Evolutionary conservation across 2,888 invertebrate species (phyloP).

Genomic region (Germaria angustata): DNA sequence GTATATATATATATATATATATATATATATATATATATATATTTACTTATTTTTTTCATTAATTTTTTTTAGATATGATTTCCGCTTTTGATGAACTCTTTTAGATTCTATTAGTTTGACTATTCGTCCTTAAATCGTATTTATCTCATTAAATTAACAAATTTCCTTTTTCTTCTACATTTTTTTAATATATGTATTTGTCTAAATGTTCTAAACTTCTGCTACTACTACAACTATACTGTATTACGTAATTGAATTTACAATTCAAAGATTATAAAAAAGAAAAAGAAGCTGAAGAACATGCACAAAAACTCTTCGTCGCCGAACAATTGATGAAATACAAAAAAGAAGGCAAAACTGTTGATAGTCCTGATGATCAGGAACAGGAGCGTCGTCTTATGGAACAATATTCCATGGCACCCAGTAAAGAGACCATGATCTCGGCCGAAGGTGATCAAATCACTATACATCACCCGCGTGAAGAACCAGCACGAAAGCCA

Average conservation of each 20-base stretch:
- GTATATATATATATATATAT: neutral
- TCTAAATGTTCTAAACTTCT: conserved; percentile 13
- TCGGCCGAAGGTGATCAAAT: conserved; percentile 79
- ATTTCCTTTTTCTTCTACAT: conserved; percentile 17
- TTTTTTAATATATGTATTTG: conserved; percentile 17
- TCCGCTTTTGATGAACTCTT: neutral
- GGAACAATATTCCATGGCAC: conserved; percentile 75
- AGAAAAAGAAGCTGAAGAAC: conserved; percentile 78
- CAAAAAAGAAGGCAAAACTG: conserved; percentile 62
- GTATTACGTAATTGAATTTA: neutral
- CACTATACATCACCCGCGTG: conserved; percentile 84
- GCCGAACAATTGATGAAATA: conserved; percentile 74
- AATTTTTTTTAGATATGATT: no score
- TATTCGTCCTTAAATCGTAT: neutral
- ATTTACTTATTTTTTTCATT: no score
- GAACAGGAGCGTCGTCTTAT: conserved; percentile 76
- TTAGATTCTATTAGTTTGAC: neutral
- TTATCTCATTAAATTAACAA: conserved; percentile 20
- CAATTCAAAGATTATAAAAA: conserved; percentile 75
- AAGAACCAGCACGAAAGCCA: conserved; percentile 86
- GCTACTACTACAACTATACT: conserved; percentile 7
- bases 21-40: no score
- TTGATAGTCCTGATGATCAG: conserved; percentile 71
- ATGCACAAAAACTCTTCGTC: conserved; percentile 77
- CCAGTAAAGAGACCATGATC: conserved; percentile 77